Evolutionary conservation across 2,888 invertebrate genomes (phyloP).

Genomic region (Eupithecia subfuscata): DNA sequence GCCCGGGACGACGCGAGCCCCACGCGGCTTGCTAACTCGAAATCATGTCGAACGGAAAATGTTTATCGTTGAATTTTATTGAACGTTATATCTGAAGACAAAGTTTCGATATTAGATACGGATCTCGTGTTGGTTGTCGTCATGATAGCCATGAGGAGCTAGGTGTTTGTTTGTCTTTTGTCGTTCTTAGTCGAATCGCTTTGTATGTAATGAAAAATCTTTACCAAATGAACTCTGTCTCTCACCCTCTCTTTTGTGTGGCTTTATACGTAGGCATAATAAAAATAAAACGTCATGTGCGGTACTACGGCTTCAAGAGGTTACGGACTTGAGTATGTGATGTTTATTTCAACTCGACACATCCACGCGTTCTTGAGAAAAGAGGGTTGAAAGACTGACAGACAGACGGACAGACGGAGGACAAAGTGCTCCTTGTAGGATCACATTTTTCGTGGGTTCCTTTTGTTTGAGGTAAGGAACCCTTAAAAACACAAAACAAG

Average conservation of each 20-base stretch:
- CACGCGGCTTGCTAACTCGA: neutral
- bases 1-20: slow-evolving; percentile 3
- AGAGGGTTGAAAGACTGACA: too few species aligned
- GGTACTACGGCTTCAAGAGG: too few species aligned
- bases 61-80: slow-evolving; percentile 11
- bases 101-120: slow-evolving; percentile 10
- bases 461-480: too few species aligned
- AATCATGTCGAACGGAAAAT: slow-evolving; percentile 16
- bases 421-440: too few species aligned
- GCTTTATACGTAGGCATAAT: neutral
- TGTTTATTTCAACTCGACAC: too few species aligned
- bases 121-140: neutral
- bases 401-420: too few species aligned
- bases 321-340: too few species aligned
- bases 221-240: neutral
- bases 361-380: too few species aligned
- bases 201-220: neutral
- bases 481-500: too few species aligned
- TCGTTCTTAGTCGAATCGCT: neutral
- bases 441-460: too few species aligned
- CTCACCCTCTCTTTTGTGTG: neutral
- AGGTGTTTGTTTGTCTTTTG: neutral
- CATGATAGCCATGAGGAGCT: neutral
- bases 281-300: too few species aligned
- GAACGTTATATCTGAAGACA: slow-evolving; percentile 9